Conservation (phyloP, 2,888 invertebrate species). For the Brenthis daphne region DNA sequence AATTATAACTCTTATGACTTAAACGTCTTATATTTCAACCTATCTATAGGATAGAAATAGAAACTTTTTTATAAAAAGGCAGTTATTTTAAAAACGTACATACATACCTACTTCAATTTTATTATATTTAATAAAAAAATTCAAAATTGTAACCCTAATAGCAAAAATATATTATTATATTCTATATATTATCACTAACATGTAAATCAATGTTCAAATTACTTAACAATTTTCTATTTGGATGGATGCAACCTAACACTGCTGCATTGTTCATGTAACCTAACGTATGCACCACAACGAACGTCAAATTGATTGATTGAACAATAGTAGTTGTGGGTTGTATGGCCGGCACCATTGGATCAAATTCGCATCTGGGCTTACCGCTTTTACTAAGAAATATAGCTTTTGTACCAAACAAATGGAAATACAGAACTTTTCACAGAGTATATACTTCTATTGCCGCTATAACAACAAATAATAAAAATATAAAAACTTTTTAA, state of each 20-base stretch:
- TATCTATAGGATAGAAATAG: no score
- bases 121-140: no score
- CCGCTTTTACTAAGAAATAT: conserved; percentile 24
- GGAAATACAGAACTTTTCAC: neutral
- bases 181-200: neutral
- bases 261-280: conserved; percentile 21
- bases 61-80: no score
- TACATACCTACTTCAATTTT: no score
- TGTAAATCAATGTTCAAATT: neutral
- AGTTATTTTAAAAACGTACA: no score
- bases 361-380: conserved; percentile 31
- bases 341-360: conserved; percentile 20
- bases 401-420: conserved; percentile 20
- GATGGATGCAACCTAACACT: conserved; percentile 6
- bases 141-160: neutral
- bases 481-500: no score
- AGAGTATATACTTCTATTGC: no score
- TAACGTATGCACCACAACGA: conserved; percentile 35
- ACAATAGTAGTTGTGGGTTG: conserved; percentile 15
- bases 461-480: no score
- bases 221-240: neutral
- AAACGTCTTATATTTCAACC: no score
- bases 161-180: neutral
- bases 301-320: conserved; percentile 37
- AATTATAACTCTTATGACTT: no score